Conservation (phyloP, 1,140 invertebrate genomes). For the Drosophila guanche region DNA sequence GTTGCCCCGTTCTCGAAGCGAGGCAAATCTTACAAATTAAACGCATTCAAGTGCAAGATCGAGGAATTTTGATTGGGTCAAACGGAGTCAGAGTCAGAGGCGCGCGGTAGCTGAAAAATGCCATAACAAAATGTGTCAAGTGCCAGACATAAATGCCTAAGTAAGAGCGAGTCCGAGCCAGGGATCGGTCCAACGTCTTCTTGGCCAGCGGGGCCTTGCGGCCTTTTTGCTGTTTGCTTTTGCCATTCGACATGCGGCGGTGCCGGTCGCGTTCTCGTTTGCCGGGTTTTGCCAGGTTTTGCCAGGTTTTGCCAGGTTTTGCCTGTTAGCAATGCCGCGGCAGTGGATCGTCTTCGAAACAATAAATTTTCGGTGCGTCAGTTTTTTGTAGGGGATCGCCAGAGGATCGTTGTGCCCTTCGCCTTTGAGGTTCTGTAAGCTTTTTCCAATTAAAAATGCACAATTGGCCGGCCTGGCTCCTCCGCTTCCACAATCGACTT, state of each 20-base stretch:
- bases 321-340: too few relatives aligned
- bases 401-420: conserved; percentile 19
- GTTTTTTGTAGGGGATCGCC: conserved; percentile 48
- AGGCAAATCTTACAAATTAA: conserved; percentile 73
- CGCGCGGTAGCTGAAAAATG: conserved; percentile 71
- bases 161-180: conserved; percentile 47
- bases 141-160: conserved; percentile 82
- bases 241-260: conserved; percentile 62
- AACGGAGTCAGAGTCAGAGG: conserved; percentile 51
- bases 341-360: conserved; percentile 50
- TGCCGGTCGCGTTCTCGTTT: conserved; percentile 14
- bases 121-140: conserved; percentile 82
- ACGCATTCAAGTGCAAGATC: conserved; percentile 79
- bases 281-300: too few relatives aligned
- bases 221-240: conserved; percentile 69
- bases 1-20: background rate
- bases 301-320: too few relatives aligned
- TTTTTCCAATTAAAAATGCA: conserved; percentile 80
- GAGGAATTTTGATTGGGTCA: conserved; percentile 81
- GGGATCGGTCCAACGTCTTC: conserved; percentile 1
- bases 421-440: conserved; percentile 25
- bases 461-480: conserved; percentile 55
- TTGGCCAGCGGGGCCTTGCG: conserved; percentile 45
- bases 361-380: conserved; percentile 81
- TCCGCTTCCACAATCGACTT: conserved; percentile 27